Evolutionary conservation across 2,888 invertebrate species (phyloP).

Genomic region (Linnaemya vulpina): DNA sequence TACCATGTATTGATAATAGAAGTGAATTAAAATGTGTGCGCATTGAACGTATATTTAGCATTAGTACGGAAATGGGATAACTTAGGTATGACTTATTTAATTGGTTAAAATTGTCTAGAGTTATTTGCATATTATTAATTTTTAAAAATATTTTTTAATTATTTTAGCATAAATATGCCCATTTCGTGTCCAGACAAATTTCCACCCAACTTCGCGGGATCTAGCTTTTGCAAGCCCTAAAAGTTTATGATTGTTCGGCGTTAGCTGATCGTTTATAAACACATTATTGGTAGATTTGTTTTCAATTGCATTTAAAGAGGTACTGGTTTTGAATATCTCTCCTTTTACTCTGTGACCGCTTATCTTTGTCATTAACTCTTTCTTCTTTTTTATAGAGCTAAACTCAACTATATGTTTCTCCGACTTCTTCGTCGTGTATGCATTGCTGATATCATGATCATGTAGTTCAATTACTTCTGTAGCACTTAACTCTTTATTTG

Average conservation of each 20-base stretch:
- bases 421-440: not conserved
- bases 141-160: too few species aligned
- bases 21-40: too few species aligned
- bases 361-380: slow-evolving; percentile 9
- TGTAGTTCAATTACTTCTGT: not conserved
- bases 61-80: too few species aligned
- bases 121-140: too few species aligned
- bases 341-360: not conserved
- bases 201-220: not conserved
- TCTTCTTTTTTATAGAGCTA: slow-evolving; percentile 18
- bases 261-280: slow-evolving; percentile 23
- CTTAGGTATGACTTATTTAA: too few species aligned
- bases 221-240: slow-evolving; percentile 6
- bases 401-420: slow-evolving; percentile 20
- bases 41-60: too few species aligned
- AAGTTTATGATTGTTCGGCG: not conserved
- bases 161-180: not conserved
- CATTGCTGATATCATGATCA: slow-evolving; percentile 10
- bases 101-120: too few species aligned
- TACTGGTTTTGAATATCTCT: not conserved
- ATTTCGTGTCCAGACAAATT: slow-evolving; percentile 7
- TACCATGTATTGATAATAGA: too few species aligned
- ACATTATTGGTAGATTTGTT: not conserved
- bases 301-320: not conserved
- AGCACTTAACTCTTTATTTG: not conserved